These are phyloP conservation scores for Meloidogyne hapla DNA, from an alignment of 1,140 invertebrate species.

Conservation along the genomic window DNA sequence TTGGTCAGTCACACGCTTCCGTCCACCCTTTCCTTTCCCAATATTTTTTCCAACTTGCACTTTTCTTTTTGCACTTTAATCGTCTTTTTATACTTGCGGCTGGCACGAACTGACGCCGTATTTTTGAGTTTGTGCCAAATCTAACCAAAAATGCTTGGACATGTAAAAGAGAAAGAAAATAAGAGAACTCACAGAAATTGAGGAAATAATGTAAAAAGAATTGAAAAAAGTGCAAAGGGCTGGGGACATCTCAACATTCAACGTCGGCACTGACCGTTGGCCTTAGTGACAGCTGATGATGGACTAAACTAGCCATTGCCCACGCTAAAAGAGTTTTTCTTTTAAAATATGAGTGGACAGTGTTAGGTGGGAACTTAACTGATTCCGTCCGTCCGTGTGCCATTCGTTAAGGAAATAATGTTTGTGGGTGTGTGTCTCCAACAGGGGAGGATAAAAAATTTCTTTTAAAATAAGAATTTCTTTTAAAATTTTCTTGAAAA, in stretches of 20 bases:
- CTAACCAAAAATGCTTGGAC: background rate
- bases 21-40: background rate
- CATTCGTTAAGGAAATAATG: background rate
- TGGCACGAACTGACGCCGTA: background rate
- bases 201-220: background rate
- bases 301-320: background rate
- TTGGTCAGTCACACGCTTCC: background rate
- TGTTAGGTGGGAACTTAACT: background rate
- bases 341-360: background rate
- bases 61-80: too few species aligned
- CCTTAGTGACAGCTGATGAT: background rate
- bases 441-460: background rate
- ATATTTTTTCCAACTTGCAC: background rate
- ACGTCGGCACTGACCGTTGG: background rate
- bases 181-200: conserved; percentile 4
- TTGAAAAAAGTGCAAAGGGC: background rate
- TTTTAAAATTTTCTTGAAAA: too few species aligned
- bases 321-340: background rate
- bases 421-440: background rate
- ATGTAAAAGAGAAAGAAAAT: background rate
- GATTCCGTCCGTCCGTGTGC: background rate
- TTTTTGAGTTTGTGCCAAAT: conserved; percentile 3
- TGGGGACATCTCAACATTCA: too few species aligned
- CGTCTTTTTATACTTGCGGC: background rate
- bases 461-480: background rate